phyloP scores from a whole-genome alignment of 2,888 invertebrate species.

The Acleris laterana region DNA sequence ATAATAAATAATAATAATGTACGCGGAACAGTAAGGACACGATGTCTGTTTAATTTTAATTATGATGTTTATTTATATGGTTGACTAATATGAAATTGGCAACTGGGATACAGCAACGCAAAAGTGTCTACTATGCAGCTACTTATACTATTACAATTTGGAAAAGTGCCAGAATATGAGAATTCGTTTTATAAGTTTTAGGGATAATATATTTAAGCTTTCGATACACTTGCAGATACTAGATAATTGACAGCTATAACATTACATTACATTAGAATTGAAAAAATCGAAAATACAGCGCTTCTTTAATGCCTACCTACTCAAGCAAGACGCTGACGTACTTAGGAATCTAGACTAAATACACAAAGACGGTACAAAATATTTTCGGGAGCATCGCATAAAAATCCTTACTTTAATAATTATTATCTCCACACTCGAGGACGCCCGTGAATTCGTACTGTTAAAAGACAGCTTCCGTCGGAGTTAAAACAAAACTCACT shows the following conservation, averaged over 20 bases:
- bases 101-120: conserved; percentile 19
- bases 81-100: conserved; percentile 39
- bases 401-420: no score
- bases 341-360: no score
- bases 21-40: neutral
- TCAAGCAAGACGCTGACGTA: no score
- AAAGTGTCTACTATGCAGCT: conserved; percentile 26
- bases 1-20: neutral
- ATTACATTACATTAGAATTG: neutral
- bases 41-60: conserved; percentile 25
- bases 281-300: no score
- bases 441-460: no score
- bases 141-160: conserved; percentile 24
- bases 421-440: no score
- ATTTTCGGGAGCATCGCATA: no score
- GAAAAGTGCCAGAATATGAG: conserved; percentile 24
- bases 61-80: conserved; percentile 30
- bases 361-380: no score
- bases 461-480: no score
- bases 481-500: no score
- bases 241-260: neutral
- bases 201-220: neutral
- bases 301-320: no score
- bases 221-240: neutral
- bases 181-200: conserved; percentile 13